phyloP scores from a whole-genome alignment of 2,113 vertebrate species.

The Solenodon paradoxus region DNA sequence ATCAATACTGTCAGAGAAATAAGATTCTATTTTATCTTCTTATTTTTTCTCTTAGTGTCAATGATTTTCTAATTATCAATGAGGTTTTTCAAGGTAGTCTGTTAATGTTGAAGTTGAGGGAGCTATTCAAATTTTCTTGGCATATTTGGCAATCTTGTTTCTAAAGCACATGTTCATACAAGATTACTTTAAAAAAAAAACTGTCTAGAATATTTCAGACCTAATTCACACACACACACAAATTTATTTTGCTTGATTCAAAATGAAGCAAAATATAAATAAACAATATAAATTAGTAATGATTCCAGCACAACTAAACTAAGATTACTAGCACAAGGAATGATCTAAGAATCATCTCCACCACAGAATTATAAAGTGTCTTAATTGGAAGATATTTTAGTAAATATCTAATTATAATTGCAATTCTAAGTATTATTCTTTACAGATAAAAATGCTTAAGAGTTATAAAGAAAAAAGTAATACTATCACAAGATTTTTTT shows the following conservation, averaged over 20 bases:
- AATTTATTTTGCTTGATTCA: neutral
- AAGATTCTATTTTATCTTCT: neutral
- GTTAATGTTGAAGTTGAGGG: neutral
- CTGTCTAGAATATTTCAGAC: neutral
- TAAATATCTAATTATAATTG: neutral
- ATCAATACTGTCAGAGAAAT: neutral
- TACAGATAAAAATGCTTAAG: neutral
- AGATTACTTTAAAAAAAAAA: no score
- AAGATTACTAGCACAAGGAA: neutral
- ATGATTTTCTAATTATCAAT: neutral
- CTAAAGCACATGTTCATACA: neutral
- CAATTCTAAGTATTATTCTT: neutral
- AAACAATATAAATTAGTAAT: neutral
- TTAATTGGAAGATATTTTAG: neutral
- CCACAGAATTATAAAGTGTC: neutral
- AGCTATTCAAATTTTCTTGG: neutral
- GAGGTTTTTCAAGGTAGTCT: neutral
- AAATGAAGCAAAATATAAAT: neutral
- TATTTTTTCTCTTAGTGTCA: neutral
- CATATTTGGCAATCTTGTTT: slow-evolving; percentile 8
- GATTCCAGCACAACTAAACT: neutral
- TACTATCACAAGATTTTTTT: neutral
- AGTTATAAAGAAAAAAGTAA: neutral
- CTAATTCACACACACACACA: neutral
- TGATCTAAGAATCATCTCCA: neutral